These are phyloP conservation scores for Hafferia zeledoni DNA, from an alignment of 2,797 vertebrate species.

Conservation along the genomic window DNA sequence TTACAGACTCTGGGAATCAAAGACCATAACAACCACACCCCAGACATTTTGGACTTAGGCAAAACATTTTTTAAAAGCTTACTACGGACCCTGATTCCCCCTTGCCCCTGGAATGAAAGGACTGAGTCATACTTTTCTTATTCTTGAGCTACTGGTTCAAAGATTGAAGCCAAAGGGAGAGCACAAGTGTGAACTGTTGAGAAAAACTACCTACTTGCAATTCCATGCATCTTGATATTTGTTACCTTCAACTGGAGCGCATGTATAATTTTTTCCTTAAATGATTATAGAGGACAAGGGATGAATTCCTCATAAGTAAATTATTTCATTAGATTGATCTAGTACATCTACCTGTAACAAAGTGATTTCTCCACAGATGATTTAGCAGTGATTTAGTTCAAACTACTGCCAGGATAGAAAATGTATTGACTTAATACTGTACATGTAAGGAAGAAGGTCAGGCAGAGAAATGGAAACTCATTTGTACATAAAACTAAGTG, in stretches of 20 bases:
- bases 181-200: background rate
- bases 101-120: background rate
- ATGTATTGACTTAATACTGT: background rate
- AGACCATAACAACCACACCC: rapidly evolving
- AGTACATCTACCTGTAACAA: conserved; percentile 1
- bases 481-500: background rate
- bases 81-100: background rate
- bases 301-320: conserved; percentile 2
- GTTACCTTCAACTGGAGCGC: background rate
- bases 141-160: background rate
- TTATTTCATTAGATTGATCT: conserved; percentile 4
- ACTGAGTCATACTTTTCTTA: background rate
- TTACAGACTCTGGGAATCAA: background rate
- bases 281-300: background rate
- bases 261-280: background rate
- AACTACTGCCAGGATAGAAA: conserved; percentile 45
- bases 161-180: background rate
- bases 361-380: background rate
- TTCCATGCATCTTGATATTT: background rate
- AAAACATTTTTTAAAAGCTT: background rate
- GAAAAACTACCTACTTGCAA: background rate
- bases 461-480: background rate
- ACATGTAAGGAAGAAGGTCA: background rate
- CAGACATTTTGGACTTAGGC: background rate
- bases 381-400: conserved; percentile 23